Evolutionary conservation across 2,888 invertebrate genomes (phyloP), one percentile per base, ranked within the genome.

Genomic region (Rotaria magnacalcarata): DNA sequence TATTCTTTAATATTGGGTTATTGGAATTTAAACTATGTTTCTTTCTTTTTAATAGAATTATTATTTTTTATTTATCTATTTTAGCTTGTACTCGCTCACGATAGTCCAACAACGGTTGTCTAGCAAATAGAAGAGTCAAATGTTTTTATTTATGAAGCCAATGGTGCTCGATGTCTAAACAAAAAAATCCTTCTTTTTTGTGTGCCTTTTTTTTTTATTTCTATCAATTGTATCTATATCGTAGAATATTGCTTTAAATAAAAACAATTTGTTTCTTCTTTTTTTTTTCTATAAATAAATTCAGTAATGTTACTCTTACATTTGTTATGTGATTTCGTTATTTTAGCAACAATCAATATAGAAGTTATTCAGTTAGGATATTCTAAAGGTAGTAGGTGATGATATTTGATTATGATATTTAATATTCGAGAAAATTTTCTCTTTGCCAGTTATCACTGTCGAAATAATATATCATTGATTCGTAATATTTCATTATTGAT

Each of bases 51-150:
- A 10, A 10, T 4, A 80, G 21, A 80, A 24, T 11, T 24, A n/a
- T 11, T 50, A 50, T 50, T n/a, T 8, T 41, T n/a, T 24, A 11
- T n/a, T 80, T 80, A 21, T 75, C 16, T 47, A 11, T 80, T 80
- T 80, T 47, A 80, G 80, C 80, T 80, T 47, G 80, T 80, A 2
- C 47, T 80, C 24, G 80, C 80, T 47, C 80, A 80, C 24, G 80
- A 80, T 80, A 80, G 80, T 47, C 80, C 80, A 43, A 80, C 80
- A 47, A 80, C 80, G 24, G 47, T 80, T 80, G 80, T 80, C n/a
- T 80, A 67, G 8, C 24, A 56, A 56, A 56, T 24, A 6, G 11
- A 67, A 10, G 0, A 67, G 67, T 67, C 67, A 67, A 67, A 34
- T 67, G 34, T 5, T 67, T 34, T 34, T 34, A 10, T 34, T 41